Evolutionary conservation across 1,140 invertebrate genomes (phyloP).

Genomic region (Drosophila nikananu): DNA sequence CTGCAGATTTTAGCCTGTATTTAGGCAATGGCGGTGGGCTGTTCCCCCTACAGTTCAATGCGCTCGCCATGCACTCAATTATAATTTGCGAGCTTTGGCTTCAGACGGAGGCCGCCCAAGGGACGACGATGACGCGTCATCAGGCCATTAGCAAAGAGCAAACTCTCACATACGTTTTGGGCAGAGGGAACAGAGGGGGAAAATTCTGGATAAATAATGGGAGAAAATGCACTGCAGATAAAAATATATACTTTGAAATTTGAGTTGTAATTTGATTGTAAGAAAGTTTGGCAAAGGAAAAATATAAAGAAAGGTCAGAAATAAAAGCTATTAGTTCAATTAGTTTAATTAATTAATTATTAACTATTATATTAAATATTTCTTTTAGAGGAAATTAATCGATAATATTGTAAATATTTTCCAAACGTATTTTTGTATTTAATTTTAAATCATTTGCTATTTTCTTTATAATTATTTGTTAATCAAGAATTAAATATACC

Average conservation of each 20-base stretch:
- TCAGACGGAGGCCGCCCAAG: slow-evolving; percentile 53
- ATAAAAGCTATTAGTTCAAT: too few relatives aligned
- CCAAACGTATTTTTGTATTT: not conserved
- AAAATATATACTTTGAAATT: not conserved
- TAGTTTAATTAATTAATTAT: not conserved
- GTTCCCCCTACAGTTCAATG: slow-evolving; percentile 64
- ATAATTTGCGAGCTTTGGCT: slow-evolving; percentile 65
- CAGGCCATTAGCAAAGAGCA: slow-evolving; percentile 70
- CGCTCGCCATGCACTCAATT: slow-evolving; percentile 76
- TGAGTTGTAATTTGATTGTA: not conserved
- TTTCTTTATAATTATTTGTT: not conserved
- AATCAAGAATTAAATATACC: not conserved
- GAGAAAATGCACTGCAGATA: not conserved
- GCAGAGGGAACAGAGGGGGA: not conserved
- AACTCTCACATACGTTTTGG: slow-evolving; percentile 18
- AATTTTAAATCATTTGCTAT: not conserved
- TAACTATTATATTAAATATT: too few relatives aligned
- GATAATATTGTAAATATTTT: not conserved
- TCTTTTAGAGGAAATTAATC: not conserved
- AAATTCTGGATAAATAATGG: slow-evolving; percentile 1
- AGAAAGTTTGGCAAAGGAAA: not conserved
- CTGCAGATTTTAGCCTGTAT: not conserved
- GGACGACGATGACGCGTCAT: slow-evolving; percentile 48
- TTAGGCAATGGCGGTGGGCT: slow-evolving; percentile 1
- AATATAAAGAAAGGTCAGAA: not conserved